Conservation (phyloP, 2,888 invertebrate species). For the Synergus japonicus region DNA sequence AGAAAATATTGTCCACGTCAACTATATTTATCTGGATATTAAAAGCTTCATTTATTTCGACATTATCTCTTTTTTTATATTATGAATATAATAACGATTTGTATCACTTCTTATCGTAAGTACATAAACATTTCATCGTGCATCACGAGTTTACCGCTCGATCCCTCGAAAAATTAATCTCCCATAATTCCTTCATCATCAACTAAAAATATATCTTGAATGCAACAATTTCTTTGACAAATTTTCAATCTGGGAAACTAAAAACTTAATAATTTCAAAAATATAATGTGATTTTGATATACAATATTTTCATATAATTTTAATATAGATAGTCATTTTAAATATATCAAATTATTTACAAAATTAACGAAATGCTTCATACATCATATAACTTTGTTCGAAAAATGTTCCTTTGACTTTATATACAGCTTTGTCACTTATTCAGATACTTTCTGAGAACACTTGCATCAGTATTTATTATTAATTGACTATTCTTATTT, state of each 20-base stretch:
- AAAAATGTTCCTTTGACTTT: background rate
- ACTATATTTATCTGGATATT: constrained; percentile 57
- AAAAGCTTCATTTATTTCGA: constrained; percentile 68
- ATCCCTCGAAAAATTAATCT: constrained; percentile 1
- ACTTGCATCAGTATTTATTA: constrained; percentile 14
- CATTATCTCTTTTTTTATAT: constrained; percentile 54
- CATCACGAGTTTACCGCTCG: constrained; percentile 28
- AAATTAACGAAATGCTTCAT: background rate
- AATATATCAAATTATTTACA: background rate
- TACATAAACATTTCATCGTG: constrained; percentile 54
- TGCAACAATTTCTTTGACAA: background rate
- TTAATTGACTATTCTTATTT: constrained; percentile 1
- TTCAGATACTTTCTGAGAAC: constrained; percentile 33
- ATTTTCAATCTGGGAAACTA: background rate
- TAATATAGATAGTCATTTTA: background rate
- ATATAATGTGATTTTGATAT: background rate
- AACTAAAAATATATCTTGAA: background rate
- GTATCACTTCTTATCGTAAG: constrained; percentile 62
- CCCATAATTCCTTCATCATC: background rate
- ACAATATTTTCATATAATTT: background rate
- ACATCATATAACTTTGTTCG: background rate
- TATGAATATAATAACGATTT: constrained; percentile 65
- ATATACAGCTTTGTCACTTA: background rate
- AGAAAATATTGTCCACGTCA: background rate
- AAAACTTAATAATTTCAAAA: background rate